Evolutionary conservation across 2,113 vertebrate genomes (phyloP).

Genomic region (Aegotheles bennettii): DNA sequence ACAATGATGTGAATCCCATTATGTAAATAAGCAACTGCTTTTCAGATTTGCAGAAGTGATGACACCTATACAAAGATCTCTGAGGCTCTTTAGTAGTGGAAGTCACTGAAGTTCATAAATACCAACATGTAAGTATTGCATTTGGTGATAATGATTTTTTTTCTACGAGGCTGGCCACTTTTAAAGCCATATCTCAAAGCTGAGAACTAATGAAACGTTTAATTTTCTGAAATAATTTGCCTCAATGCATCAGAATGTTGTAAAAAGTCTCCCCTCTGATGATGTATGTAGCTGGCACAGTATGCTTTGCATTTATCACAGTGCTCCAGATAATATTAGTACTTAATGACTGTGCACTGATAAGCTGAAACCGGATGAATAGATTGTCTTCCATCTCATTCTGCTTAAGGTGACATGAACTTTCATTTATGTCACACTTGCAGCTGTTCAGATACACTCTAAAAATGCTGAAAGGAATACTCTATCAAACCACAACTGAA

Average conservation of each 20-base stretch:
- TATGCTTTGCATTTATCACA: slow-evolving; percentile 14
- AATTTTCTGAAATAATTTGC: slow-evolving; percentile 36
- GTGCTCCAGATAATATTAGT: slow-evolving; percentile 27
- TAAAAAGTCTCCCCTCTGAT: slow-evolving; percentile 35
- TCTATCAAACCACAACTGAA: slow-evolving; percentile 35
- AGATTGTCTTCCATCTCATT: slow-evolving; percentile 24
- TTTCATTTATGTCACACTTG: slow-evolving; percentile 51
- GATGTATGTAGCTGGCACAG: background rate
- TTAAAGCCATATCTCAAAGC: background rate
- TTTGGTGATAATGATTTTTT: background rate
- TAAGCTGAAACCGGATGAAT: slow-evolving; percentile 36
- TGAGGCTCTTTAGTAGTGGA: background rate
- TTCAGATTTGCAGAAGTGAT: background rate
- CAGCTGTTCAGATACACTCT: slow-evolving; percentile 49
- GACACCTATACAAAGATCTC: background rate
- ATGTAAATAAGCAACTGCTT: slow-evolving; percentile 37
- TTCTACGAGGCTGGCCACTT: background rate
- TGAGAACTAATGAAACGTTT: slow-evolving; percentile 28
- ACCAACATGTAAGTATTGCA: background rate
- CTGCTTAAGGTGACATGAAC: slow-evolving; percentile 40
- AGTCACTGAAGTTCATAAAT: background rate
- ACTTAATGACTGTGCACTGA: slow-evolving; percentile 39
- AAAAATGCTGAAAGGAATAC: slow-evolving; percentile 21
- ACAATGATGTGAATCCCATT: slow-evolving; percentile 17
- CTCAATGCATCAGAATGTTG: background rate